Evolutionary conservation across 2,888 invertebrate genomes (phyloP), one percentile per base, ranked within the genome.

Genomic region (Callyntrura guangdongensis): DNA sequence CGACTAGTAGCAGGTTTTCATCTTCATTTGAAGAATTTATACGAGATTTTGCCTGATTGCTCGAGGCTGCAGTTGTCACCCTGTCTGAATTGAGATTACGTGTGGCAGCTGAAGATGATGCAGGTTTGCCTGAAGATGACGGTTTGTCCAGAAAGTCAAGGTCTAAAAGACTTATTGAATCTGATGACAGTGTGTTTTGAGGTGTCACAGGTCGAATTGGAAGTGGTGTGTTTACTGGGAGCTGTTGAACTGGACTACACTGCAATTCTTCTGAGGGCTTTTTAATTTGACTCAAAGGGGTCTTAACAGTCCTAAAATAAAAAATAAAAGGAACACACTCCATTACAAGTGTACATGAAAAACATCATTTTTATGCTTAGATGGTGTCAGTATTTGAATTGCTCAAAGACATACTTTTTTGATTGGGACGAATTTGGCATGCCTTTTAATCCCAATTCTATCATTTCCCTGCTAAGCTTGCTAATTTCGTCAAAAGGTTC

Each of bases 401-500:
- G n/a, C n/a, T n/a, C n/a, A n/a, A n/a, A n/a, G n/a, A n/a, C n/a
- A n/a, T 86, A 92, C 92, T 92, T 92, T 90, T 91, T 92, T 0
- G 77, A 47, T 25, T 92, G 89, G 6, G 90, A 67, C 14, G 86
- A 89, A 56, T 83, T 85, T 8, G 67, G 53, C 1, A 85, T 47
- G 9, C 91, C 91, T 49, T 88, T 74, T 47, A 94, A 53, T 61
- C 92, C 91, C 61, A 92, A 77, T 53, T 93, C 92, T 93, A 94
- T 93, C 25, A 94, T 86, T 87, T 94, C 92, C 72, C 92, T 82
- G 88, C 93, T 94, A 36, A 94, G 72, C 84, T 89, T 77, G 25
- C 91, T 92, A 47, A 94, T 92, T 91, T 94, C 94, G 77, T 91
- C 92, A 45, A 94, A 87, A 9, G 89, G 89, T 79, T 89, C n/a